Base-by-base conservation (phyloP, 2,888 invertebrate species). In the Lochmaea capreae region DNA sequence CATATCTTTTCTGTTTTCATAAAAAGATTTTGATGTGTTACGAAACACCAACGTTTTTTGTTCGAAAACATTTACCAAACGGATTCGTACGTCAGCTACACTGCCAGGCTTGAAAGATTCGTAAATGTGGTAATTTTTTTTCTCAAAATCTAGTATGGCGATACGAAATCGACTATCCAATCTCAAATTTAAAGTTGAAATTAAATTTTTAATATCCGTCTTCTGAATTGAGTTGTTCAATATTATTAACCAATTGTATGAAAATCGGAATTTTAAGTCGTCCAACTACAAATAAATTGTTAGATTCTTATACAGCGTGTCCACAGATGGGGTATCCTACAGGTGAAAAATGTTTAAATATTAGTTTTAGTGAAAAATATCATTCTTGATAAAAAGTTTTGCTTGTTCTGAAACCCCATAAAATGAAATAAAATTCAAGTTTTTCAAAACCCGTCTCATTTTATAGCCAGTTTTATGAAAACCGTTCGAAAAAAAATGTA, bases 161-260 rank as follows among this genome's bases (percentile, higher is more conserved):
- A 54, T 16, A 54, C 52, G 52, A 16, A 54, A 16, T 54, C 16
- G n/a, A 9, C 79, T 79, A 65, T 83, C 81, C 65, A 82, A 75
- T 18, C 81, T 67, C 3, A 79, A 71, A 65, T 79, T 77, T 11
- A 78, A n/a, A 22, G 16, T 66, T 1, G n/a, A n/a, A 52, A 79
- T 78, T 12, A 78, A 11, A 14, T 62, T 52, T 43, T 67, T 10
- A 33, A 77, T 66, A 14, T 74, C 57, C 9, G 33, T 58, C 0
- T 72, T 42, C 33, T 54, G 52, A 11, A 58, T 73, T 2, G 65
- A 10, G 9, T 3, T 6, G 10, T 65, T 52, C 3, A 59, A 52
- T 10, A 80, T 59, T 65, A 81, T 62, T 16, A 74, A 71, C 81
- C 81, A 81, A 46, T 78, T 77, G 71, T 79, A 90, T 2, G 67